Base-by-base conservation (phyloP, 2,888 invertebrate species). In the Pristionchus mayeri region DNA sequence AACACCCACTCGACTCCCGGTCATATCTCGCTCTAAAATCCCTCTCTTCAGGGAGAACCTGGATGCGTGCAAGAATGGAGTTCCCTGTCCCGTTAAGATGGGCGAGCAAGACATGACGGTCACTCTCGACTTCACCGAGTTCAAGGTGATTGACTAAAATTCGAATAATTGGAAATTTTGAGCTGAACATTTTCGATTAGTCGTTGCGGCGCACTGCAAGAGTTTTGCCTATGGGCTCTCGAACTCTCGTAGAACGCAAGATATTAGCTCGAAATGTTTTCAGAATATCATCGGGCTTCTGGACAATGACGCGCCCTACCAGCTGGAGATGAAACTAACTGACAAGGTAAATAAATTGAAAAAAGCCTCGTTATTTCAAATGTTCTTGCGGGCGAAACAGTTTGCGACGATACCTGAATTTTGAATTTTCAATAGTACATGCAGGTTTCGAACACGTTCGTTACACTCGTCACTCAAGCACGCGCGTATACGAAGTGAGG, bases 301-400 rank as follows among this genome's bases (percentile, higher is more conserved):
- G 27, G 85, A 67, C 24, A 84, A 88, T 83, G 87, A 88, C 71
- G 79, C 88, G 27, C 87, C 88, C 24, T 88, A 88, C 57, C 88
- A 87, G 54, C 24, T 87, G 30, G 60, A 84, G 34, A 85, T 85
- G 84, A 86, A 82, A 54, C 81, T 87, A 67, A 87, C 86, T 48
- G 86, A 88, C 80, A 87, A 85, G 67, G 50, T 78, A 27, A 24
- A 24, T 24, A 7, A 40, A 30, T 37, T 3, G 50, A n/a, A 37
- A 50, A 27, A 7, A 78, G 40, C 2, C 16, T 3, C 37, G 3
- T 67, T 37, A 21, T 37, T 3, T 21, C 4, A 27, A 18, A 4
- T 30, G 2, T 78, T 78, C 13, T n/a, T n/a, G n/a, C n/a, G n/a
- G n/a, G n/a, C n/a, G n/a, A n/a, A n/a, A n/a, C n/a, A n/a, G n/a